Evolutionary conservation across 2,888 invertebrate species (phyloP).

Genomic region (Noctuana brunneofusca): DNA sequence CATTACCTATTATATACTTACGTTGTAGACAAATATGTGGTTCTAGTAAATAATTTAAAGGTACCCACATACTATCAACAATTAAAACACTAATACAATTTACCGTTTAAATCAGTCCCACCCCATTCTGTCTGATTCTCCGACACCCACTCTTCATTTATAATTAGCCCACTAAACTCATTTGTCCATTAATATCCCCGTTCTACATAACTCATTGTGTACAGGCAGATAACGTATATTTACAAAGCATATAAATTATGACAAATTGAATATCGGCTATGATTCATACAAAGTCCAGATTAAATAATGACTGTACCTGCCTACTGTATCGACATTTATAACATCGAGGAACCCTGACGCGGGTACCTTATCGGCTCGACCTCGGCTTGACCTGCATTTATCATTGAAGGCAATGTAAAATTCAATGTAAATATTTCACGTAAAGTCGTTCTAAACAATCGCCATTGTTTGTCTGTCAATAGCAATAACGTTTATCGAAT

Average conservation of each 20-base stretch:
- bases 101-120: neutral
- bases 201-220: slow-evolving; percentile 18
- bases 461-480: slow-evolving; percentile 69
- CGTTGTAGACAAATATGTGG: too few relatives aligned
- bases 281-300: slow-evolving; percentile 34
- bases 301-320: slow-evolving; percentile 29
- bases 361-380: slow-evolving; percentile 43
- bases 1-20: too few relatives aligned
- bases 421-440: slow-evolving; percentile 33
- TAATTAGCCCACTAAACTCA: slow-evolving; percentile 29
- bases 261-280: slow-evolving; percentile 33
- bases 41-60: too few relatives aligned
- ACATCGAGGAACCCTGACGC: slow-evolving; percentile 38
- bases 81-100: neutral
- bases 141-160: neutral
- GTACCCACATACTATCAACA: too few relatives aligned
- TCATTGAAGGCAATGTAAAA: slow-evolving; percentile 42
- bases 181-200: slow-evolving; percentile 21
- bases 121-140: too few relatives aligned
- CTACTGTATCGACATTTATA: slow-evolving; percentile 29
- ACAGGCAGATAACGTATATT: slow-evolving; percentile 23
- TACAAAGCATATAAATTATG: slow-evolving; percentile 33
- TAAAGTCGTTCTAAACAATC: slow-evolving; percentile 47
- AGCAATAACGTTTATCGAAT: slow-evolving; percentile 76
- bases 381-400: slow-evolving; percentile 44